Conservation (phyloP, 2,113 vertebrate species). For the Thermophis baileyi region DNA sequence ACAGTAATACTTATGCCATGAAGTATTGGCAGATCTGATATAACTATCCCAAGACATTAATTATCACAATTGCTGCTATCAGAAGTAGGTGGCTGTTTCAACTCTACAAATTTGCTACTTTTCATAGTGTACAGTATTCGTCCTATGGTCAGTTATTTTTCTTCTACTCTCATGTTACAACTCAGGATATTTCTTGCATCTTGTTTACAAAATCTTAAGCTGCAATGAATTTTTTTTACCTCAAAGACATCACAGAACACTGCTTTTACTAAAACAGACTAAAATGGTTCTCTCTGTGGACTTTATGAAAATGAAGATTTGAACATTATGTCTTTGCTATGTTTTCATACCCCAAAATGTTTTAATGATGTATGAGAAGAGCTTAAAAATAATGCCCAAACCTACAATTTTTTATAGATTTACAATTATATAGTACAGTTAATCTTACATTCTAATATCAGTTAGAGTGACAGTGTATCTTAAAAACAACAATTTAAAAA, state of each 20-base stretch:
- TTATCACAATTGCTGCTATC: neutral
- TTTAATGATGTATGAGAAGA: neutral
- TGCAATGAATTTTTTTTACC: neutral
- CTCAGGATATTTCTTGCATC: neutral
- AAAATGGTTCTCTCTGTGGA: neutral
- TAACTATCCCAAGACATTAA: neutral
- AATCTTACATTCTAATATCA: neutral
- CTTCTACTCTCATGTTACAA: neutral
- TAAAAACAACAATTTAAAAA: neutral
- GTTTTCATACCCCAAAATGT: neutral
- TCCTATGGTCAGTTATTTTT: neutral
- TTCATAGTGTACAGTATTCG: neutral
- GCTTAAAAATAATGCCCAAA: neutral
- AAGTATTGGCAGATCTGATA: neutral
- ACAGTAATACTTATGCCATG: neutral
- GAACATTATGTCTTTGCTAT: conserved; percentile 16
- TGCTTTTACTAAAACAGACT: neutral
- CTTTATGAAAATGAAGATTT: neutral
- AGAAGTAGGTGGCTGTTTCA: neutral
- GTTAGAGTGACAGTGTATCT: neutral
- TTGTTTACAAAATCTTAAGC: neutral
- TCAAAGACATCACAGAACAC: neutral
- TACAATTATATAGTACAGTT: neutral
- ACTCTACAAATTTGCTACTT: neutral
- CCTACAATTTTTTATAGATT: rapidly evolving